Conservation (phyloP, 1,140 invertebrate genomes). For the Ylistrum balloti region DNA sequence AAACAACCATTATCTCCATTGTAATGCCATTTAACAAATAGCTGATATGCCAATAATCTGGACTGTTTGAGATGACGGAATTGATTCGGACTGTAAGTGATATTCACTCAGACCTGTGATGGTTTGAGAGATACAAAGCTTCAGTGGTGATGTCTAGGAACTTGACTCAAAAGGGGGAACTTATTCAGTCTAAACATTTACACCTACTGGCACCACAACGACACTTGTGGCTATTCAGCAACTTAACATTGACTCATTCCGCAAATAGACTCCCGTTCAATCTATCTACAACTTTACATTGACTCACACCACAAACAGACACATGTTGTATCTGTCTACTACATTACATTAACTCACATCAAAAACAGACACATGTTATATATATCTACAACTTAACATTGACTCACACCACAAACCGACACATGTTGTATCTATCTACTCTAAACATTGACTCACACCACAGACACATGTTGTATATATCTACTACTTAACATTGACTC, state of each 20-base stretch:
- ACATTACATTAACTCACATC: neutral
- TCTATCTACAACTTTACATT: neutral
- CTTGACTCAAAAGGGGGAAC: too few relatives aligned
- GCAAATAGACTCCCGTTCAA: neutral
- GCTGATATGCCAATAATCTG: too few relatives aligned
- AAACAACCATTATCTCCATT: too few relatives aligned
- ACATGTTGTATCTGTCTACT: neutral
- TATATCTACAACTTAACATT: neutral
- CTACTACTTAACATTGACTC: neutral
- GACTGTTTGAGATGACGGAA: too few relatives aligned
- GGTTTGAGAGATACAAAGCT: too few relatives aligned
- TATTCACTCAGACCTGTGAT: too few relatives aligned
- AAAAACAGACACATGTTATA: neutral
- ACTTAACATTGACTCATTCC: slow-evolving; percentile 6
- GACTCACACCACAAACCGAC: neutral
- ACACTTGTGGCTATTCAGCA: neutral
- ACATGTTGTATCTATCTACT: neutral
- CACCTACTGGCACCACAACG: too few relatives aligned
- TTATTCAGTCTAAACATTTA: too few relatives aligned
- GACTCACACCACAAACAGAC: neutral
- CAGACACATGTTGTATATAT: neutral
- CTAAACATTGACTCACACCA: neutral
- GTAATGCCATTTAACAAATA: too few relatives aligned
- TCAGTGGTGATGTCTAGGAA: too few relatives aligned
- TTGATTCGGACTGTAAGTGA: too few relatives aligned